Percentiles rank a stretch among this genome's conserved stretches.
phyloP scores from a whole-genome alignment of 1,140 invertebrate genomes.

The Globodera ellingtonae region DNA sequence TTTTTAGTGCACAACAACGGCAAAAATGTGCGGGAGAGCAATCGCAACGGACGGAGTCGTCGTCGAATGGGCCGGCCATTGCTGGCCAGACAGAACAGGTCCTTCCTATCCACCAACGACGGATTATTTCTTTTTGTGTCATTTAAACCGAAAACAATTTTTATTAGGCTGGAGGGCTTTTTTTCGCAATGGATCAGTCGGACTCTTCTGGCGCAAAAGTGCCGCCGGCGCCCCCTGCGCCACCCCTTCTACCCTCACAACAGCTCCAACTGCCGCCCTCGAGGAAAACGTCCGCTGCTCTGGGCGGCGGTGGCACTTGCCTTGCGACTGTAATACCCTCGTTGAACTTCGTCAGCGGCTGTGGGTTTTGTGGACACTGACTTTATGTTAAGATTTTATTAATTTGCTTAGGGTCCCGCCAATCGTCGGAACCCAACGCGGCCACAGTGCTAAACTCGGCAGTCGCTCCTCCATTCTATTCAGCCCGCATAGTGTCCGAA shows the following conservation, averaged over 20 bases:
- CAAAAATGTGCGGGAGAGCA: conserved; percentile 5
- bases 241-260: neutral
- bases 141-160: neutral
- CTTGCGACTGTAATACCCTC: neutral
- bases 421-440: conserved; percentile 4
- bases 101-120: neutral
- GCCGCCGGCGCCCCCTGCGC: neutral
- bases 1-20: neutral
- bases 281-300: neutral
- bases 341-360: neutral
- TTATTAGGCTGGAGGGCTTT: neutral
- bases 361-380: neutral
- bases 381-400: too few relatives aligned
- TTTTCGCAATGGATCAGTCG: neutral
- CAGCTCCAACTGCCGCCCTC: neutral
- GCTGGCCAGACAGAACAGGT: neutral
- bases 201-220: neutral
- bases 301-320: neutral
- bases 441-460: too few relatives aligned
- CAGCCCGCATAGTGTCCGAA: neutral
- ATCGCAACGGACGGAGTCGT: neutral
- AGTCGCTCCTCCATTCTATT: neutral
- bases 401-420: neutral
- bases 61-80: neutral
- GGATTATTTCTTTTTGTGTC: neutral